Evolutionary conservation across 2,888 invertebrate species (phyloP), one percentile per base, ranked within the genome.

Genomic region (Micropterix aruncella): DNA sequence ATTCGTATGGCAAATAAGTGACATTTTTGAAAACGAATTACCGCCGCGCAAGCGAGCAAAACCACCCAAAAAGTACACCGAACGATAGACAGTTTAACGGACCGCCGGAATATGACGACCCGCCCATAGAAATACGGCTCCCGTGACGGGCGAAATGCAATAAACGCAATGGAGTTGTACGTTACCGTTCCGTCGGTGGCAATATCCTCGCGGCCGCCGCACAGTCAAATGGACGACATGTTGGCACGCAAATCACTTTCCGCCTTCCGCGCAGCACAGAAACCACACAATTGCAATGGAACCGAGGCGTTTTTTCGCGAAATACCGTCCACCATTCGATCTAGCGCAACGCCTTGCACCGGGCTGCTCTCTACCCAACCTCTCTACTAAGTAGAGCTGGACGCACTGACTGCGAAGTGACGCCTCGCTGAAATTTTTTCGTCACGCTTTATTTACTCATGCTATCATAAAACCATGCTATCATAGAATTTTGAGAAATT

Each of bases 151-250:
- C 27, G 27, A 27, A 27, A 27, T 27, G 7, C 5, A 27, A 27
- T 12, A 27, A 27, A 27, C n/a, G n/a, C n/a, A 49, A 51, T 40
- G 52, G 51, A 55, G 52, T 55, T 62, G 60, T 60, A 64, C 60
- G 63, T 70, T 68, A 70, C 70, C 70, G 69, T 63, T 63, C 67
- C 63, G 65, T 64, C 66, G 66, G 69, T 65, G 62, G 64, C 57
- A 59, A 63, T 60, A n/a, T n/a, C n/a, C n/a, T n/a, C n/a, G n/a
- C n/a, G n/a, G n/a, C n/a, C n/a, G n/a, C n/a, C n/a, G n/a, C n/a
- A n/a, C n/a, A n/a, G n/a, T n/a, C n/a, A n/a, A n/a, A n/a, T n/a
- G n/a, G n/a, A n/a, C n/a, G n/a, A n/a, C n/a, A n/a, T n/a, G n/a
- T n/a, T n/a, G n/a, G n/a, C n/a, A n/a, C n/a, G n/a, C n/a, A n/a